Base-by-base conservation (phyloP, 2,888 invertebrate species). In the Leucoptera coffeella region DNA sequence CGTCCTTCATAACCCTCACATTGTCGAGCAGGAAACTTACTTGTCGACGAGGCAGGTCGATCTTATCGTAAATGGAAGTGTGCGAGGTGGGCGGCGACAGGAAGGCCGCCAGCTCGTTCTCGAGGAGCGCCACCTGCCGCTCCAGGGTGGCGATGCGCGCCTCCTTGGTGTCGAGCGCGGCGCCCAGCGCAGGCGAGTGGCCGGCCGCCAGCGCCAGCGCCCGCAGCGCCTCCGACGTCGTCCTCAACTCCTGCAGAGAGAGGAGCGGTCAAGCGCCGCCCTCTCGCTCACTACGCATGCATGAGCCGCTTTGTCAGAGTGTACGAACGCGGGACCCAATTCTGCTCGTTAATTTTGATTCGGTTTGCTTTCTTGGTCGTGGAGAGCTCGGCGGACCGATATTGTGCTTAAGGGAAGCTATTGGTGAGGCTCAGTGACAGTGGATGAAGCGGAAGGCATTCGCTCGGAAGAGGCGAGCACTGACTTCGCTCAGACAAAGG, bases 131-230 rank as follows among this genome's bases (percentile, higher is more conserved):
- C 43, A 90, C 78, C 46, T 83, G 83, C 75, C 92, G 83, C 75
- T 92, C 90, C 65, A 92, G 77, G 37, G 85, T 85, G 51, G 83
- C 79, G 60, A 91, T 88, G 60, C 88, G 79, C 48, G 85, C 84
- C 67, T 89, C 89, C 81, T 89, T 83, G 44, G 84, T 85, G 73
- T 84, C 85, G 71, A 85, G 77, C 57, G 85, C 82, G 45, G 84
- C 83, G 42, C 44, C 67, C 65, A 41, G 67, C 67, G 40, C 51
- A 51, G 50, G 64, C 64, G 41, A 67, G 65, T 41, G 75, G 76
- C 52, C 75, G 71, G 42, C 76, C 74, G 35, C 90, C 65, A 92
- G 77, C 37, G 85, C 85, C 51, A 83, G 79, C 60, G 91, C 88
- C 60, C 88, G 79, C 48, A 85, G 84, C 85, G 71, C 85, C 77